These are phyloP conservation scores for Oryctes rhinoceros DNA, from an alignment of 1,140 invertebrate genomes.

Conservation along the genomic window DNA sequence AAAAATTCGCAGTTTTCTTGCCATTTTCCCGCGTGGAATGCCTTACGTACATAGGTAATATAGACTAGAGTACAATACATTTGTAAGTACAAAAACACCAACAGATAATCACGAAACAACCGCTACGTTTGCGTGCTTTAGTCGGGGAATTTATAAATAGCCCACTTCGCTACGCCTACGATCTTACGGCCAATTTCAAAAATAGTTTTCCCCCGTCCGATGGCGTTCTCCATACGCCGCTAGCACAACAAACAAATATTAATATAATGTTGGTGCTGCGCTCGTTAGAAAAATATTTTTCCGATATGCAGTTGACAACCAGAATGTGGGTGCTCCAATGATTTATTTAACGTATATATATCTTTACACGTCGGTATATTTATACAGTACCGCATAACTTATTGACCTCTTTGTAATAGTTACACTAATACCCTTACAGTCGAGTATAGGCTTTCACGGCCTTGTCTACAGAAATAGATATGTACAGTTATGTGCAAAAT, in stretches of 20 bases:
- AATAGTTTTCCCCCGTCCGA: neutral
- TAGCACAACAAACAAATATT: conserved; percentile 6
- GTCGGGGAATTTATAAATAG: conserved; percentile 3
- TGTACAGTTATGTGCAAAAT: too few species aligned
- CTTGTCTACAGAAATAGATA: too few species aligned
- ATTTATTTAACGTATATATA: too few species aligned
- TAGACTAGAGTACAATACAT: neutral
- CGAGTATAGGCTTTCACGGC: too few species aligned
- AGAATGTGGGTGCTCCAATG: neutral
- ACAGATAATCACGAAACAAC: conserved; percentile 9
- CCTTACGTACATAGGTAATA: neutral
- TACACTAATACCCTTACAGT: too few species aligned
- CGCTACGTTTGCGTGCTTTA: conserved; percentile 8
- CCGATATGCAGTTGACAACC: neutral
- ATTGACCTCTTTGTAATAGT: too few species aligned
- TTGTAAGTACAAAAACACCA: neutral
- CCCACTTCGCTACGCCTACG: conserved; percentile 12
- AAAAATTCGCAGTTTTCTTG: neutral
- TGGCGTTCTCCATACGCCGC: neutral
- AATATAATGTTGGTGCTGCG: neutral
- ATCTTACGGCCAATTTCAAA: conserved; percentile 18
- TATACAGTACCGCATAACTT: too few species aligned
- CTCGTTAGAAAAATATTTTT: neutral
- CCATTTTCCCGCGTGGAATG: neutral
- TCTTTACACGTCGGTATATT: too few species aligned